A percentile compares a stretch with the other conserved stretches of the same genome.
These are phyloP conservation scores for Onychostruthus taczanowskii DNA, from an alignment of 2,113 vertebrate species.

Conservation along the genomic window DNA sequence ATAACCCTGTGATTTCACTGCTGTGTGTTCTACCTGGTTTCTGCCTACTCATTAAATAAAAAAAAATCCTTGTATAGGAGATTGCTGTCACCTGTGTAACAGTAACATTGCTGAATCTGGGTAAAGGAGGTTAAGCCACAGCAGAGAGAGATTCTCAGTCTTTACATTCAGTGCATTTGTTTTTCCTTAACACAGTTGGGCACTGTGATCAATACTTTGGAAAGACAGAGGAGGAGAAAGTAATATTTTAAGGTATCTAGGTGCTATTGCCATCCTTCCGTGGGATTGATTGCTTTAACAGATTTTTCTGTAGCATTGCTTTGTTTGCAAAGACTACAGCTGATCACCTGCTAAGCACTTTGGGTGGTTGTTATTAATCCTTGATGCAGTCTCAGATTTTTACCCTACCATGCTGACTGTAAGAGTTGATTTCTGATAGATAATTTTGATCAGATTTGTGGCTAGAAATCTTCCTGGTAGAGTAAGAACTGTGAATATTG, in stretches of 20 bases:
- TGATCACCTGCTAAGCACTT: background rate
- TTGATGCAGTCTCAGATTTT: background rate
- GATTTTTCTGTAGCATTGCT: background rate
- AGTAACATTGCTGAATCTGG: background rate
- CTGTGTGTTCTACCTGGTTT: background rate
- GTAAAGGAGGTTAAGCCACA: background rate
- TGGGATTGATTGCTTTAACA: background rate
- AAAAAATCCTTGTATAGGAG: background rate
- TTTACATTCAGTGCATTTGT: background rate
- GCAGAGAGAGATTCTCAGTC: background rate
- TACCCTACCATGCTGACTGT: background rate
- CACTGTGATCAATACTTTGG: background rate
- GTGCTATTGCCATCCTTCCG: background rate
- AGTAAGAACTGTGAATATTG: background rate
- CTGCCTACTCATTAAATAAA: background rate
- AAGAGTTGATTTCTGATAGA: background rate
- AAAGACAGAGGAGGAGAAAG: background rate
- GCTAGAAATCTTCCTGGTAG: background rate
- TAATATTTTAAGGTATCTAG: background rate
- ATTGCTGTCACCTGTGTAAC: background rate
- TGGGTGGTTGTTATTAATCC: background rate
- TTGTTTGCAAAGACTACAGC: background rate
- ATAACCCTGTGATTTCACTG: background rate
- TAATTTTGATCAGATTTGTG: background rate
- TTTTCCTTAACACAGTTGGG: background rate